A percentile compares a stretch with the other conserved stretches of the same genome.
Conservation (phyloP, 2,797 vertebrate species). For the Sorex maritimensis region DNA sequence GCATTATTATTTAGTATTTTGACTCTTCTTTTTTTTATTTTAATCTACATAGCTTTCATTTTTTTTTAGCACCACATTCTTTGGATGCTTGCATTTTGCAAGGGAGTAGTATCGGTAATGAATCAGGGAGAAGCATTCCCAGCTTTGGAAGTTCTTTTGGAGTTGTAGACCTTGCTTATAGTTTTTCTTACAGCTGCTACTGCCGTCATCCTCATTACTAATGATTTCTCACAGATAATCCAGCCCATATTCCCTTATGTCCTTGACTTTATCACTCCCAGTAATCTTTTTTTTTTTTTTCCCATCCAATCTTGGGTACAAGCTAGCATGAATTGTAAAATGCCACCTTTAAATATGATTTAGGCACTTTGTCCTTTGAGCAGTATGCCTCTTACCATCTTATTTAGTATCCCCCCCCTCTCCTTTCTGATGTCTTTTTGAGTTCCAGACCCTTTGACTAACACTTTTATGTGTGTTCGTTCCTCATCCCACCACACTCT, state of each 20-base stretch:
- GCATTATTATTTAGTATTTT: neutral
- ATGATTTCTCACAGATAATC: neutral
- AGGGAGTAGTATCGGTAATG: neutral
- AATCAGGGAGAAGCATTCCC: neutral
- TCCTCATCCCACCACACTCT: too few species aligned
- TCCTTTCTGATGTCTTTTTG: neutral
- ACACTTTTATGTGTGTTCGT: neutral
- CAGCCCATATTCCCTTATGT: neutral
- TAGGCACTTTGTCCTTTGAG: neutral
- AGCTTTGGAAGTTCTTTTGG: neutral
- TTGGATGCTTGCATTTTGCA: neutral
- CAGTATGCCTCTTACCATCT: neutral
- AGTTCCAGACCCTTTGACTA: neutral
- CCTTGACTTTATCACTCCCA: neutral
- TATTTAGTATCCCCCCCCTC: neutral
- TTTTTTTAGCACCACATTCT: conserved; percentile 30
- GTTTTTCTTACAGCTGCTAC: neutral
- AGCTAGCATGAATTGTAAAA: neutral
- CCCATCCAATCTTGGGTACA: neutral
- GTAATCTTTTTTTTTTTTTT: conserved; percentile 11
- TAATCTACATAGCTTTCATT: conserved; percentile 8
- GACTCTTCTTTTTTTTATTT: conserved; percentile 6
- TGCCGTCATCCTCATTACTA: neutral
- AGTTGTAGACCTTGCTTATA: neutral
- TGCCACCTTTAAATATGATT: neutral